These are phyloP conservation scores for Ammodytes dubius DNA, from an alignment of 2,113 vertebrate species.

Conservation along the genomic window DNA sequence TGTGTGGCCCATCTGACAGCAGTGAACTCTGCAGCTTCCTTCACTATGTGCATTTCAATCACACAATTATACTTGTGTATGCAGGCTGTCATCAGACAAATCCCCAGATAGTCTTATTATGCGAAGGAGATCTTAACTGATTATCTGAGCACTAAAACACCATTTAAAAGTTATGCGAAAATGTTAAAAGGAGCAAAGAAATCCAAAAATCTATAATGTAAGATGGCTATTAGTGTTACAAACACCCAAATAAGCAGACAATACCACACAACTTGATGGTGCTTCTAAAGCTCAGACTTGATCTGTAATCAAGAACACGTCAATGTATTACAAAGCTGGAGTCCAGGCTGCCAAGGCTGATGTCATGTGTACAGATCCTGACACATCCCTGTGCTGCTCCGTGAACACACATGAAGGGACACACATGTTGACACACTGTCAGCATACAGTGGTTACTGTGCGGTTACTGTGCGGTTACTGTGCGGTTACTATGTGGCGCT, in stretches of 20 bases:
- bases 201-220: not conserved
- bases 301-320: constrained; percentile 1
- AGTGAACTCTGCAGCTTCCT: not conserved
- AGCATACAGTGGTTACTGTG: not conserved
- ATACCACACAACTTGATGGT: not conserved
- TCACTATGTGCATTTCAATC: constrained; percentile 14
- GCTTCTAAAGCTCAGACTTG: not conserved
- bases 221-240: not conserved
- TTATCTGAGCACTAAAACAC: not conserved
- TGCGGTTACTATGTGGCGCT: not conserved
- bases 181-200: not conserved
- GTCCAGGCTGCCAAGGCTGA: constrained; percentile 40
- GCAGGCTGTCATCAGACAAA: not conserved
- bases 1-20: not conserved
- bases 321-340: not conserved
- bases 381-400: constrained; percentile 41
- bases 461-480: not conserved
- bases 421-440: constrained; percentile 43
- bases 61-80: not conserved
- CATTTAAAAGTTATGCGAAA: not conserved
- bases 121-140: not conserved
- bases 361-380: constrained; percentile 61
- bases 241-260: not conserved
- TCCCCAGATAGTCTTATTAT: not conserved
- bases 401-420: constrained; percentile 36